Conservation (phyloP, 2,113 vertebrate species). For the Dinomys branickii region DNA sequence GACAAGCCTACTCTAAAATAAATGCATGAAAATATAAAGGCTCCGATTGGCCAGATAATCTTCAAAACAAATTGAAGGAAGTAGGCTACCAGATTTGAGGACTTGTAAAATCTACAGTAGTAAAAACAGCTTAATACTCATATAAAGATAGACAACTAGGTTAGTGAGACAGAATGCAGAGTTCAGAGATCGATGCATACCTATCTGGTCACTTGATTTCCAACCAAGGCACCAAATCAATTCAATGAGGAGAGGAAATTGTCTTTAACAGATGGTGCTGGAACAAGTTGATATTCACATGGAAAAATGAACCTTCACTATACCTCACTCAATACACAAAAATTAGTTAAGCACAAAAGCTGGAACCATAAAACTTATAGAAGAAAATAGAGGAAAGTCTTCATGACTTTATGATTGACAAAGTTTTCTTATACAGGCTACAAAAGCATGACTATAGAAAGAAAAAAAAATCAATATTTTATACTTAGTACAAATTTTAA, state of each 20-base stretch:
- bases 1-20: neutral
- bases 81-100: neutral
- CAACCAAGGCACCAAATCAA: neutral
- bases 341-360: constrained; percentile 15
- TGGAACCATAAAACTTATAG: constrained; percentile 23
- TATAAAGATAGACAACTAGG: neutral
- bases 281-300: neutral
- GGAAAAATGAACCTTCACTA: constrained; percentile 7
- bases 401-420: neutral
- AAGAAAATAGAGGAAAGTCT: neutral
- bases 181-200: neutral
- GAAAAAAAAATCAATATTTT: constrained; percentile 21
- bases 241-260: neutral
- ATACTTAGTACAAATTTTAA: neutral
- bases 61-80: constrained; percentile 11
- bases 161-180: neutral
- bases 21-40: neutral
- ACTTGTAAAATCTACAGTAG: neutral
- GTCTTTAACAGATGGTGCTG: neutral
- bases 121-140: neutral
- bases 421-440: neutral
- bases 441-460: neutral
- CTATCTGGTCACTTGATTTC: constrained; percentile 15
- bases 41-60: neutral
- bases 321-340: neutral